Base-by-base conservation (phyloP, 2,797 vertebrate genomes). In the Spinus olivaceus region DNA sequence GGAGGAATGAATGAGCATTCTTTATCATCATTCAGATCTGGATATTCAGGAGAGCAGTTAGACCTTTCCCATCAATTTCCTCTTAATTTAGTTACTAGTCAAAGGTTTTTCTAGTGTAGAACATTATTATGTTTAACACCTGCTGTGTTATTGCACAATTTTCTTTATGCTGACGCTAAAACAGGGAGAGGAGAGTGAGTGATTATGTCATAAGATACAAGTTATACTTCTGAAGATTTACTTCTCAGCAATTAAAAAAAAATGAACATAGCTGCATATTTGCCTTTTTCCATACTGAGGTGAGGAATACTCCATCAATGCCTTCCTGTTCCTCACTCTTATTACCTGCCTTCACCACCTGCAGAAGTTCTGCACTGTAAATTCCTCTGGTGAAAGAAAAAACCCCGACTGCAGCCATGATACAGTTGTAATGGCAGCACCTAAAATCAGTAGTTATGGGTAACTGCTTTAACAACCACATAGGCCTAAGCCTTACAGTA, bases 91-190 rank as follows among this genome's bases (percentile, higher is more conserved):
- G 72, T 88, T 90, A 91, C 51, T 54, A 92, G 72, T 32, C 65
- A 90, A 91, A 93, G 74, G 30, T 81, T 91, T 89, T 92, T 69
- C 85, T 86, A 72, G 85, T 81, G 76, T 41, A 88, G 87, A 91
- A 83, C 1, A 2, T 83, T 93, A 82, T 87, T 86, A 92, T 72
- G 65, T 65, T 88, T 95, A 96, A 83, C 93, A 96, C 90, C 90
- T 92, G 90, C 94, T 91, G 82, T 83, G 82, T 91, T 92, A 96
- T n/a, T 86, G 72, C 57, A 81, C 46, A 44, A 33, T 92, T 94
- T 95, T 94, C 82, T 92, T 96, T 92, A 92, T 72, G 77, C 80
- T 92, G 82, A 79, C 87, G 90, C 66, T 94, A 90, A 90, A 94
- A 83, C 27, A 86, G 54, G 46, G 41, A 81, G 78, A 94, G 59